These are phyloP conservation scores for Cynodonichthys magdalenae DNA, from an alignment of 2,797 vertebrate species.

Conservation along the genomic window DNA sequence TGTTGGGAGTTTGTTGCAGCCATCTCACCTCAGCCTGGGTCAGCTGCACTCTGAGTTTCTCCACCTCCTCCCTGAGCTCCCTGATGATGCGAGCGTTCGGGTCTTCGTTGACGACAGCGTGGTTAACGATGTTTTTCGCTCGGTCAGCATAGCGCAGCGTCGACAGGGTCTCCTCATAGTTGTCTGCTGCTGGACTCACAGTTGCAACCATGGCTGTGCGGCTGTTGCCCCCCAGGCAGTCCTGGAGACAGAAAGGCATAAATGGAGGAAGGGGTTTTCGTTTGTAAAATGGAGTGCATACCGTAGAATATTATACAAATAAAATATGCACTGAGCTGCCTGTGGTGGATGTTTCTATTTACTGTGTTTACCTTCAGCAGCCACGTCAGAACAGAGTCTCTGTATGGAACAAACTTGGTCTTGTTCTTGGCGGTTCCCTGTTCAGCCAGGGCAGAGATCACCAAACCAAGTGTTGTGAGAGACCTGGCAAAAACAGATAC, in stretches of 20 bases:
- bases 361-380: slow-evolving; percentile 83
- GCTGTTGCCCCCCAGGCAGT: slow-evolving; percentile 96
- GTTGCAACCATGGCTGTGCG: slow-evolving; percentile 99
- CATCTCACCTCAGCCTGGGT: slow-evolving; percentile 76
- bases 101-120: slow-evolving; percentile 91
- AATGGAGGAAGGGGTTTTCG: not conserved
- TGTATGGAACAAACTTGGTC: slow-evolving; percentile 92
- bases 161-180: slow-evolving; percentile 95
- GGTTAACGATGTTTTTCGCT: slow-evolving; percentile 90
- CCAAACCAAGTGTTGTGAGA: slow-evolving; percentile 83
- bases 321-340: not conserved
- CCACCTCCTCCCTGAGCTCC: slow-evolving; percentile 90
- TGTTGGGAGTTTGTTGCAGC: not conserved
- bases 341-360: not conserved
- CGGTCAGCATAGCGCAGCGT: slow-evolving; percentile 89
- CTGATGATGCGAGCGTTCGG: slow-evolving; percentile 91
- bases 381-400: slow-evolving; percentile 94
- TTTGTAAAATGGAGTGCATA: not conserved
- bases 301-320: not conserved
- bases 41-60: slow-evolving; percentile 86
- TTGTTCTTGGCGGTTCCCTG: slow-evolving; percentile 90
- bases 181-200: slow-evolving; percentile 93
- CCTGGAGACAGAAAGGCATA: slow-evolving; percentile 71
- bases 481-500: slow-evolving; percentile 67
- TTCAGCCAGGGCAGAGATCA: slow-evolving; percentile 85